Evolutionary conservation across 1,140 invertebrate species (phyloP).

Genomic region (Alviniconcha marisindica): DNA sequence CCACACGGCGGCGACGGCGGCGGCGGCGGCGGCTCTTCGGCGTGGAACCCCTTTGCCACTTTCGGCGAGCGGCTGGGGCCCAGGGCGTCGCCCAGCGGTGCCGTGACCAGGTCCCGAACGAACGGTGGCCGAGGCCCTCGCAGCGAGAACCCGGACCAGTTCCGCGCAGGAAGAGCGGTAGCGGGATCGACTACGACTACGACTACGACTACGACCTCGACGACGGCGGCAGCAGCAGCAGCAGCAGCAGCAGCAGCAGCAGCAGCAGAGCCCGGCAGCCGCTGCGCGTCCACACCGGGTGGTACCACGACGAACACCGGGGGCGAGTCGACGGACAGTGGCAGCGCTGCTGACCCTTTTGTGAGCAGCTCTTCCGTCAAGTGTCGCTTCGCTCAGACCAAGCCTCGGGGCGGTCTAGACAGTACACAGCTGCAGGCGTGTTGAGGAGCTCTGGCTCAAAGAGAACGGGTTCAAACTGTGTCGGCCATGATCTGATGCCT

Average conservation of each 20-base stretch:
- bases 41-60: neutral
- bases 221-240: neutral
- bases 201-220: neutral
- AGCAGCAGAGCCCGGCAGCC: no score
- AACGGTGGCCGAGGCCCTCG: neutral
- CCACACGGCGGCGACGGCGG: neutral
- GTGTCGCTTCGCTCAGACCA: constrained; percentile 16
- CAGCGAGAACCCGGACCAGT: neutral
- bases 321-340: neutral
- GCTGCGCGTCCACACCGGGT: neutral
- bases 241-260: neutral
- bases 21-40: no score
- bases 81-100: neutral
- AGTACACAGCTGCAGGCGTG: constrained; percentile 26
- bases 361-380: neutral
- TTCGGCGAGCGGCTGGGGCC: no score
- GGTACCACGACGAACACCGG: neutral
- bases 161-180: neutral
- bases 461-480: no score
- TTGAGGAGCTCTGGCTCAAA: no score
- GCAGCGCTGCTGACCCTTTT: neutral
- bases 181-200: no score
- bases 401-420: neutral
- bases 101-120: neutral
- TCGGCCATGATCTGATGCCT: no score